phyloP scores from a whole-genome alignment of 35 echinoderm and acorn worm species.

The Amphiura filiformis region DNA sequence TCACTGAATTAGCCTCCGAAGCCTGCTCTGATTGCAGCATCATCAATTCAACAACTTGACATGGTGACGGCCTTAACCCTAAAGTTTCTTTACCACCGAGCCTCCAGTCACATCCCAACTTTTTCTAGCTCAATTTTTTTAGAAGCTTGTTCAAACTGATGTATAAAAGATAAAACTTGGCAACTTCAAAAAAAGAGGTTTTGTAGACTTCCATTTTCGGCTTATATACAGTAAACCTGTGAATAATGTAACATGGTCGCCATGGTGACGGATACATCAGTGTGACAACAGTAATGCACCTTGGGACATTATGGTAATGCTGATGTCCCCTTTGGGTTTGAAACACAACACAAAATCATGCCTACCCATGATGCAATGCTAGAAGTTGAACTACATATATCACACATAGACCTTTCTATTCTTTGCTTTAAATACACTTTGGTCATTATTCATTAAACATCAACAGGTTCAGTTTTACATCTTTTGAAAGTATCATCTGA shows the following conservation, averaged over 20 bases:
- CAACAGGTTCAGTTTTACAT: too few relatives aligned
- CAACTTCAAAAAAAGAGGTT: not conserved
- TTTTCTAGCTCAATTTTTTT: not conserved
- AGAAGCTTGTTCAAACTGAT: not conserved
- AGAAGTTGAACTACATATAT: too few relatives aligned
- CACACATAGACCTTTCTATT: too few relatives aligned
- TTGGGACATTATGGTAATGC: not conserved
- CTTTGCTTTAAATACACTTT: too few relatives aligned
- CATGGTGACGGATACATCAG: not conserved
- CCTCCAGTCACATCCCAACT: not conserved
- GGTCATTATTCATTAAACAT: too few relatives aligned
- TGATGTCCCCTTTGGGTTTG: not conserved
- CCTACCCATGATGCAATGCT: too few relatives aligned
- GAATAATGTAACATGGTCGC: slow-evolving; percentile 1
- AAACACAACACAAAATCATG: too few relatives aligned
- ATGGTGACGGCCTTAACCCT: not conserved
- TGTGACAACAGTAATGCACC: not conserved
- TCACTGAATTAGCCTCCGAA: not conserved
- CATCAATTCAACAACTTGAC: not conserved
- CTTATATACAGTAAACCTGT: not conserved
- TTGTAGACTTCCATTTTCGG: not conserved
- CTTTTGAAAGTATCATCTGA: too few relatives aligned
- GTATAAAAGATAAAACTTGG: not conserved
- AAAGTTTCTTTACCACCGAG: not conserved
- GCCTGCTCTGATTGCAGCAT: not conserved